phyloP scores from a whole-genome alignment of 2,113 vertebrate genomes.

The Cyrtonyx montezumae region DNA sequence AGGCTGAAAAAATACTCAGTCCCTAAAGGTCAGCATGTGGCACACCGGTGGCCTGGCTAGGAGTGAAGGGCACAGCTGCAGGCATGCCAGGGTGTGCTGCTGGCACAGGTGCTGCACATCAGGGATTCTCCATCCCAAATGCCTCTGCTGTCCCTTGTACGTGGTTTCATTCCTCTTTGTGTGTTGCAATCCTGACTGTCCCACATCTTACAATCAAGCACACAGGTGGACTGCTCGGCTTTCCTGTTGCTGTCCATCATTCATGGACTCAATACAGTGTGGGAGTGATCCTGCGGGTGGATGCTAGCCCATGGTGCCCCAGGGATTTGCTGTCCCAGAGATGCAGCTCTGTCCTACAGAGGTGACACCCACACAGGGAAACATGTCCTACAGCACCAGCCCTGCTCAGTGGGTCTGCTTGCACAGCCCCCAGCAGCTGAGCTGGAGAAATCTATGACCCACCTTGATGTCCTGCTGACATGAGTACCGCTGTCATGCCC shows the following conservation, averaged over 20 bases:
- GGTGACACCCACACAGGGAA: background rate
- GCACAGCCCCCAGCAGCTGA: too few relatives aligned
- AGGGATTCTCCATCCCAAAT: background rate
- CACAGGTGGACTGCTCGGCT: rapidly evolving
- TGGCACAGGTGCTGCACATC: background rate
- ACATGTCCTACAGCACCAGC: background rate
- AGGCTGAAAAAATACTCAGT: conserved; percentile 46
- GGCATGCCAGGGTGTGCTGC: background rate
- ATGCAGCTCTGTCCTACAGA: rapidly evolving
- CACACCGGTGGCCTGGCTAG: background rate
- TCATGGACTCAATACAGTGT: rapidly evolving
- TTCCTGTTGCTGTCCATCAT: rapidly evolving
- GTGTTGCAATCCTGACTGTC: background rate
- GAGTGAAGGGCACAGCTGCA: conserved; percentile 63
- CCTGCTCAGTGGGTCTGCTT: too few relatives aligned
- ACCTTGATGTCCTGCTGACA: background rate
- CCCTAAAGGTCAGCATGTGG: background rate
- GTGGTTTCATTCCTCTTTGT: background rate
- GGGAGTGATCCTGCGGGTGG: background rate
- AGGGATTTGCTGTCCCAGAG: background rate
- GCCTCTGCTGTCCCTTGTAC: background rate
- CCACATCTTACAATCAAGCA: rapidly evolving
- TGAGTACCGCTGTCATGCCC: background rate
- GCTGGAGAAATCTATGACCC: background rate
- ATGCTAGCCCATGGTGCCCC: rapidly evolving